Evolutionary conservation across 1,140 invertebrate species (phyloP).

Genomic region (Wiebesia pumilae): DNA sequence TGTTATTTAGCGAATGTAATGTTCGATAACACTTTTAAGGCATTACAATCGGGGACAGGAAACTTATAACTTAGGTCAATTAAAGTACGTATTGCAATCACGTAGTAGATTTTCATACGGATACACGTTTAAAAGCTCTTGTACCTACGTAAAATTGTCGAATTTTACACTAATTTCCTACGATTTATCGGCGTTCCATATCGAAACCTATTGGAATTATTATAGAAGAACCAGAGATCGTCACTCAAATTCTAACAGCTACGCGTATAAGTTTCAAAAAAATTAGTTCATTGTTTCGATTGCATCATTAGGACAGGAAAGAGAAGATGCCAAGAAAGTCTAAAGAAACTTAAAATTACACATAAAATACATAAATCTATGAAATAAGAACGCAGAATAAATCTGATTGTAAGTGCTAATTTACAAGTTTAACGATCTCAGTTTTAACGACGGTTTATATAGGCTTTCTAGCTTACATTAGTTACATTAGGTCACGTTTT

Average conservation of each 20-base stretch:
- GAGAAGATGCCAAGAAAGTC: not conserved
- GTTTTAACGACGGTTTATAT: not conserved
- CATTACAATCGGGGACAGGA: too few relatives aligned
- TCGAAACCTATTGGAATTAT: not conserved
- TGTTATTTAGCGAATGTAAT: too few relatives aligned
- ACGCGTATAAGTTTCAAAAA: not conserved
- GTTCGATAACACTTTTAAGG: too few relatives aligned
- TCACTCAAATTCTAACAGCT: not conserved
- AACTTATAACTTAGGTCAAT: too few relatives aligned
- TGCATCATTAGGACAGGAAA: not conserved
- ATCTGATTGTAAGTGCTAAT: not conserved
- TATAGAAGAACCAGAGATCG: not conserved
- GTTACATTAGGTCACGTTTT: too few relatives aligned
- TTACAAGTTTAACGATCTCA: not conserved
- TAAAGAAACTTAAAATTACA: not conserved
- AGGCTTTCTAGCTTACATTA: too few relatives aligned
- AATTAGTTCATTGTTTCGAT: not conserved
- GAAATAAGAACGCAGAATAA: not conserved
- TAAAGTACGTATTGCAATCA: too few relatives aligned
- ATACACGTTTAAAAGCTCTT: too few relatives aligned
- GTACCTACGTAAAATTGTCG: not conserved
- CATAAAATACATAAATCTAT: not conserved
- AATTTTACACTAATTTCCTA: not conserved
- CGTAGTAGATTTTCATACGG: too few relatives aligned
- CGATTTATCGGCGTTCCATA: not conserved